phyloP scores from a whole-genome alignment of 2,888 invertebrate genomes.

The Hirudinaria manillensis region DNA sequence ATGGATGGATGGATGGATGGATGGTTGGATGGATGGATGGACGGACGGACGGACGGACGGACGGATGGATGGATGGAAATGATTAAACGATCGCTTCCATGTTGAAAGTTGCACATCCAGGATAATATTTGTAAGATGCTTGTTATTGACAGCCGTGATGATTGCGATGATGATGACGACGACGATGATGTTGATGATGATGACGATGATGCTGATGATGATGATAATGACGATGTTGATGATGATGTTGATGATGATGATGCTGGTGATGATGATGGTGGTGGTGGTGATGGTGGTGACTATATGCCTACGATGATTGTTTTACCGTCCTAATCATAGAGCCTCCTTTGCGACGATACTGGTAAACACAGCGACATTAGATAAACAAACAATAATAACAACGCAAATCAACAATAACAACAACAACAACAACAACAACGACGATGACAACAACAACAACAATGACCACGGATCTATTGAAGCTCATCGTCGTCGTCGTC shows the following conservation, averaged over 20 bases:
- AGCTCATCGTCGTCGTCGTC: neutral
- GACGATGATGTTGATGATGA: constrained; percentile 27
- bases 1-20: too few species aligned
- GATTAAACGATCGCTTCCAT: neutral
- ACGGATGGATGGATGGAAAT: neutral
- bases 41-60: too few species aligned
- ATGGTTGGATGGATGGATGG: too few species aligned
- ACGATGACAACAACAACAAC: constrained; percentile 21
- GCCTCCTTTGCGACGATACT: too few species aligned
- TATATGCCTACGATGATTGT: too few species aligned
- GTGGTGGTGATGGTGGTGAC: constrained; percentile 11
- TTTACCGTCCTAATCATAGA: too few species aligned
- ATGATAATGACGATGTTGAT: constrained; percentile 32
- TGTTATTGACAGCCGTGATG: neutral
- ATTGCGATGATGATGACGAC: constrained; percentile 20
- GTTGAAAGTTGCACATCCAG: neutral
- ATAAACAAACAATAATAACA: too few species aligned
- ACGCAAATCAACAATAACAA: too few species aligned
- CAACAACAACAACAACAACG: too few species aligned
- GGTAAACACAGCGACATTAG: too few species aligned
- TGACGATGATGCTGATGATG: constrained; percentile 34
- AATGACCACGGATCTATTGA: constrained; percentile 26
- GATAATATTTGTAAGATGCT: neutral
- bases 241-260: constrained; percentile 27
- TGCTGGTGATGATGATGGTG: constrained; percentile 25